Evolutionary conservation across 2,797 vertebrate species (phyloP).

Genomic region (Psittacula derbiana): DNA sequence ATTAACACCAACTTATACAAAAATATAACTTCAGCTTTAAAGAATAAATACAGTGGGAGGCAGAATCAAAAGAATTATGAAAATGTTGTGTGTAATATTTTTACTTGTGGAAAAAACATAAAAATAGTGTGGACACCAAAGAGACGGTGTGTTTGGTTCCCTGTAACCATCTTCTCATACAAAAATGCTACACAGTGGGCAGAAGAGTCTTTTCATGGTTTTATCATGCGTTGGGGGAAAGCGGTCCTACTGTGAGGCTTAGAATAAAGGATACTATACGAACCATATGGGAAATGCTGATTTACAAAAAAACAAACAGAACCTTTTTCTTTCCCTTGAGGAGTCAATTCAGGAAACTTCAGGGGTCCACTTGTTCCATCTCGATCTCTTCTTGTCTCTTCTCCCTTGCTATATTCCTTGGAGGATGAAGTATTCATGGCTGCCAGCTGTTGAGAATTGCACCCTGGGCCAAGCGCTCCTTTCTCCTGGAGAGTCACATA

Average conservation of each 20-base stretch:
- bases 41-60: not conserved
- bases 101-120: not conserved
- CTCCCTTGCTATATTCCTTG: not conserved
- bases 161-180: accelerated
- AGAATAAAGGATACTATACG: not conserved
- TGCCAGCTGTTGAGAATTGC: accelerated
- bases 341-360: not conserved
- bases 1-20: not conserved
- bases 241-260: not conserved
- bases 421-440: accelerated
- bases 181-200: not conserved
- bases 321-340: not conserved
- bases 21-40: not conserved
- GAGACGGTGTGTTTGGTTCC: not conserved
- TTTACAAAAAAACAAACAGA: not conserved
- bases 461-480: not conserved
- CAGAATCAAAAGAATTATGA: not conserved
- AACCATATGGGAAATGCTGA: not conserved
- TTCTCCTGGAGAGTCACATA: not conserved
- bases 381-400: not conserved
- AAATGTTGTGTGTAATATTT: not conserved
- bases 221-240: not conserved
- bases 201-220: not conserved
- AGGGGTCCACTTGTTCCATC: not conserved
- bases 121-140: not conserved